Evolutionary conservation across 2,888 invertebrate genomes (phyloP).

Genomic region (Melanotus villosus): DNA sequence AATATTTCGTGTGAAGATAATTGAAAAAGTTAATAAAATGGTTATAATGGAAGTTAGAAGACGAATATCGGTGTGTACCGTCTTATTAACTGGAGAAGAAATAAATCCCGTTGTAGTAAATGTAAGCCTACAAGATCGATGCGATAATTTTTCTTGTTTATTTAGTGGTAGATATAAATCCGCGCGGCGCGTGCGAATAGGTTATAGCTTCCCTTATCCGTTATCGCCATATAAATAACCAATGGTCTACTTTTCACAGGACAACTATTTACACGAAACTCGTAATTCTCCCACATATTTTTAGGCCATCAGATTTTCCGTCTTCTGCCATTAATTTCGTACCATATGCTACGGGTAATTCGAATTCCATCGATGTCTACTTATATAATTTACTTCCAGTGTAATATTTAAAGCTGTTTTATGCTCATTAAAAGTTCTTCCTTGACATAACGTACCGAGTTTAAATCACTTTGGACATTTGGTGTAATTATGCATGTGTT

Average conservation of each 20-base stretch:
- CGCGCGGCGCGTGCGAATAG: constrained; percentile 33
- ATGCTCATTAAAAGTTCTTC: constrained; percentile 26
- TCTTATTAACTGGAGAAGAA: constrained; percentile 11
- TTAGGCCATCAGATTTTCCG: constrained; percentile 30
- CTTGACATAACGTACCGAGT: constrained; percentile 15
- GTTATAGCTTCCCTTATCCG: constrained; percentile 36
- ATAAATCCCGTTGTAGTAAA: constrained; percentile 21
- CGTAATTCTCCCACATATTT: constrained; percentile 28
- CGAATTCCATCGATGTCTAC: constrained; percentile 15
- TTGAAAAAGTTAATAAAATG: too few relatives aligned
- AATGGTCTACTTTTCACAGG: constrained; percentile 37
- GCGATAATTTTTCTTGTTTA: constrained; percentile 37
- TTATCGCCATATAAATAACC: constrained; percentile 43
- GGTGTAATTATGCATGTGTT: constrained; percentile 30
- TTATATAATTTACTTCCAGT: constrained; percentile 21
- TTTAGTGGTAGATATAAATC: constrained; percentile 40
- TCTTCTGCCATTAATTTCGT: constrained; percentile 21
- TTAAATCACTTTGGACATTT: constrained; percentile 34
- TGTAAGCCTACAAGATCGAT: constrained; percentile 18
- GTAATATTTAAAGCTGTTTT: constrained; percentile 30
- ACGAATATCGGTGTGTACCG: not conserved
- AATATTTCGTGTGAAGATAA: too few relatives aligned
- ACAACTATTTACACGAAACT: constrained; percentile 31
- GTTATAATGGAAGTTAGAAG: not conserved
- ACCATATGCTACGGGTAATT: constrained; percentile 8